Conservation (phyloP, 2,888 invertebrate species). For the Sceliomorpha sp. region DNA sequence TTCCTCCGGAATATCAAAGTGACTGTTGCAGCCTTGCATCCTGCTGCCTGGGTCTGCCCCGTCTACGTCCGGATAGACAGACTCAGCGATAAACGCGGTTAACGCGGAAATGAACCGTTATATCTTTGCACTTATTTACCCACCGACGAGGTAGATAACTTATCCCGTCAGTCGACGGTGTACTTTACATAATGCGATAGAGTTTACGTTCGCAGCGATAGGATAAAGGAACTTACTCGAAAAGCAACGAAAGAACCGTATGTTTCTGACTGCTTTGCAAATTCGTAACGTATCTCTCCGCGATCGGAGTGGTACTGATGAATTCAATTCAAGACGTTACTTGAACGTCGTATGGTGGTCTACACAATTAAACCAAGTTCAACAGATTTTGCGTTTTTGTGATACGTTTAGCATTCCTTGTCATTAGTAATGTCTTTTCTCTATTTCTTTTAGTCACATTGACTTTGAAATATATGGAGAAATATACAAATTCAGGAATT, state of each 20-base stretch:
- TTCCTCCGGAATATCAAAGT: conserved; percentile 40
- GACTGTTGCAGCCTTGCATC: conserved; percentile 61
- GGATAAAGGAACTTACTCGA: conserved; percentile 54
- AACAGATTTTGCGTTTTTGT: no score
- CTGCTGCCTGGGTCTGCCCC: conserved; percentile 67
- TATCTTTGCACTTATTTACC: conserved; percentile 78
- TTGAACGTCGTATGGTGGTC: no score
- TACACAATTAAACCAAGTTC: no score
- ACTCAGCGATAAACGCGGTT: conserved; percentile 75
- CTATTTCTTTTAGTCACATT: no score
- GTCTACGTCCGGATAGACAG: conserved; percentile 74
- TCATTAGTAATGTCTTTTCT: no score
- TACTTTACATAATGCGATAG: conserved; percentile 71
- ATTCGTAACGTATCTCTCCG: conserved; percentile 48
- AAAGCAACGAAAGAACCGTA: conserved; percentile 59
- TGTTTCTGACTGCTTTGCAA: conserved; percentile 46
- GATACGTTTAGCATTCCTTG: no score
- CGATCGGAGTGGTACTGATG: conserved; percentile 47
- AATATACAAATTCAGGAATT: no score
- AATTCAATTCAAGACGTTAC: no score
- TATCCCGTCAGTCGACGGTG: conserved; percentile 58
- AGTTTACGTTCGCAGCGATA: conserved; percentile 58
- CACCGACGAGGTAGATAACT: conserved; percentile 63
- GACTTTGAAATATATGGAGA: no score
- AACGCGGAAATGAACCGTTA: conserved; percentile 79